phyloP scores from a whole-genome alignment of 2,113 vertebrate genomes.

The Ibidorhyncha struthersii region DNA sequence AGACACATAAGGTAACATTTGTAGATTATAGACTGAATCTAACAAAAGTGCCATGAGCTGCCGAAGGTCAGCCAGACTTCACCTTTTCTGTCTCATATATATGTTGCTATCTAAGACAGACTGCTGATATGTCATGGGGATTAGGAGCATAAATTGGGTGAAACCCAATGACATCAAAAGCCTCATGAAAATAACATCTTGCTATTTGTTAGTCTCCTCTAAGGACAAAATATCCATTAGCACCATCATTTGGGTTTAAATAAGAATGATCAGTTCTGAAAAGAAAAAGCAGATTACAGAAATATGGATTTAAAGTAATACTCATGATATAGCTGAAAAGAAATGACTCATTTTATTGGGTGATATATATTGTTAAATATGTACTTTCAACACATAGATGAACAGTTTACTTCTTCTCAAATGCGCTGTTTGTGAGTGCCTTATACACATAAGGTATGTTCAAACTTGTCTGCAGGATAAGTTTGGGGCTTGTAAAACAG shows the following conservation, averaged over 20 bases:
- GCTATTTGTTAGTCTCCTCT: neutral
- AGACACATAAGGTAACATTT: neutral
- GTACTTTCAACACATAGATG: neutral
- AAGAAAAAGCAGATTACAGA: neutral
- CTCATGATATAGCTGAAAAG: neutral
- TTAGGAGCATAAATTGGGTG: neutral
- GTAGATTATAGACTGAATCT: neutral
- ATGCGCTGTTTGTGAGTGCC: neutral
- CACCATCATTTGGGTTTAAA: neutral
- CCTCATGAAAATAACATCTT: neutral
- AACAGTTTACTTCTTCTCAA: neutral
- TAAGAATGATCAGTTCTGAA: neutral
- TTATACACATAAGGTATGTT: rapidly evolving
- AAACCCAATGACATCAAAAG: neutral
- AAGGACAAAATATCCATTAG: neutral
- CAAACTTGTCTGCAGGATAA: neutral
- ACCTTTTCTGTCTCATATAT: neutral
- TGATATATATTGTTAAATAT: neutral
- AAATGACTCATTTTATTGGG: neutral
- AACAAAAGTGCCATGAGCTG: neutral
- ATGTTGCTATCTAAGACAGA: neutral
- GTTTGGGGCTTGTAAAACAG: neutral
- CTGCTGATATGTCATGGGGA: neutral
- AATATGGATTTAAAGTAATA: neutral
- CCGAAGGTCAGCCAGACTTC: neutral